Evolutionary conservation across 2,888 invertebrate genomes (phyloP).

Genomic region (Neocrepidodera transversa): DNA sequence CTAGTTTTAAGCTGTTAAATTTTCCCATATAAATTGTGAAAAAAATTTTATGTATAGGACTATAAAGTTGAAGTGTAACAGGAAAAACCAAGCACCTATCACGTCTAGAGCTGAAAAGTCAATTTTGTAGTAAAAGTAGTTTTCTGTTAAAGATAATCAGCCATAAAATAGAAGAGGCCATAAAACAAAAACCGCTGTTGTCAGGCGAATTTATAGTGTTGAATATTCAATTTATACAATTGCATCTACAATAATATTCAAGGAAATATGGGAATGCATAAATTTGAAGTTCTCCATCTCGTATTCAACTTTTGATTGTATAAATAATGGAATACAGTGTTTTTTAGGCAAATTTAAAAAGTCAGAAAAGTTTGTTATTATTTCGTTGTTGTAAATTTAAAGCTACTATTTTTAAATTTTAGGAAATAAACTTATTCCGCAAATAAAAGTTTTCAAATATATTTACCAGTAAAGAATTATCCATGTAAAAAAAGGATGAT

Average conservation of each 20-base stretch:
- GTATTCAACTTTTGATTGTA: background rate
- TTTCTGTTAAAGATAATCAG: background rate
- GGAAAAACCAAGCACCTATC: background rate
- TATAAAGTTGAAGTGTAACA: background rate
- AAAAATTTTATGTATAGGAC: background rate
- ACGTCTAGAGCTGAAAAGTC: background rate
- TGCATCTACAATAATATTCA: conserved; percentile 1
- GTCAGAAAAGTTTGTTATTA: background rate
- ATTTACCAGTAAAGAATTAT: no score
- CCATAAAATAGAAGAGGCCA: background rate
- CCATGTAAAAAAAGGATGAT: no score
- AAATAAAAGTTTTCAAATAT: no score
- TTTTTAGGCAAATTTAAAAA: background rate
- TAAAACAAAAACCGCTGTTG: conserved; percentile 1
- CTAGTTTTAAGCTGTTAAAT: no score
- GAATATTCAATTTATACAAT: conserved; percentile 1
- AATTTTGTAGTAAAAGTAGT: background rate
- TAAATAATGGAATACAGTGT: background rate
- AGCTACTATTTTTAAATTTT: no score
- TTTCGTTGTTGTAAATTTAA: no score
- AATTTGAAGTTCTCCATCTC: background rate
- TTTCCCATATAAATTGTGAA: no score
- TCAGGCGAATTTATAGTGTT: conserved; percentile 1
- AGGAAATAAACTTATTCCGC: no score
- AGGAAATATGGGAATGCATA: conserved; percentile 1